phyloP scores from a whole-genome alignment of 2,888 invertebrate genomes.

The Eilema caniola region DNA sequence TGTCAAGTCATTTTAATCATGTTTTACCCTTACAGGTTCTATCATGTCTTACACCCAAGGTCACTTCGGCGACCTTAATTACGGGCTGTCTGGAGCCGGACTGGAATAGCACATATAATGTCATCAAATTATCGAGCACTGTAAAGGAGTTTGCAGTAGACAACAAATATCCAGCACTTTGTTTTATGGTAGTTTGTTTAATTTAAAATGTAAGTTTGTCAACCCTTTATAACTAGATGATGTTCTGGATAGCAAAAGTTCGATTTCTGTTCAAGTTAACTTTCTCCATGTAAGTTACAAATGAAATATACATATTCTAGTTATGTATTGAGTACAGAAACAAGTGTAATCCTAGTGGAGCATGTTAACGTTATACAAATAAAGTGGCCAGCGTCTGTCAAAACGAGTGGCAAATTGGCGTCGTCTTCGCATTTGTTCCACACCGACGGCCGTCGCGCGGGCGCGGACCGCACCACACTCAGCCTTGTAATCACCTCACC shows the following conservation, averaged over 20 bases:
- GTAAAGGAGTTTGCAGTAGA: constrained; percentile 20
- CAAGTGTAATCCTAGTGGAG: constrained; percentile 67
- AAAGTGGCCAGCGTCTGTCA: constrained; percentile 72
- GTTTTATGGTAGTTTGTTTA: neutral
- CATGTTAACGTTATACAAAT: constrained; percentile 77
- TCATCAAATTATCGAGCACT: constrained; percentile 54
- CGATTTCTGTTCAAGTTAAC: neutral
- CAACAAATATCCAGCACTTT: neutral
- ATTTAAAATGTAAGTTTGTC: neutral
- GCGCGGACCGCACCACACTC: constrained; percentile 60
- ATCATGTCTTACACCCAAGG: constrained; percentile 74
- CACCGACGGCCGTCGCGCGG: constrained; percentile 44
- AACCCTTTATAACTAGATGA: neutral
- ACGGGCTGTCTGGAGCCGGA: constrained; percentile 66
- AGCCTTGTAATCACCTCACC: constrained; percentile 65
- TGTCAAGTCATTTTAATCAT: constrained; percentile 79
- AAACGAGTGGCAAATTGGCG: constrained; percentile 80
- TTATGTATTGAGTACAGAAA: constrained; percentile 62
- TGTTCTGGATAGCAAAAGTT: neutral
- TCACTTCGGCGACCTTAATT: constrained; percentile 78
- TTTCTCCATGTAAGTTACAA: neutral
- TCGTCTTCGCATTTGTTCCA: constrained; percentile 77
- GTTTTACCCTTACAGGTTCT: constrained; percentile 72
- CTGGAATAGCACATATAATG: constrained; percentile 59
- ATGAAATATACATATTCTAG: constrained; percentile 9